A percentile compares a stretch with the other conserved stretches of the same genome.
phyloP scores from a whole-genome alignment of 2,797 vertebrate species.

The Pangasius macronema region DNA sequence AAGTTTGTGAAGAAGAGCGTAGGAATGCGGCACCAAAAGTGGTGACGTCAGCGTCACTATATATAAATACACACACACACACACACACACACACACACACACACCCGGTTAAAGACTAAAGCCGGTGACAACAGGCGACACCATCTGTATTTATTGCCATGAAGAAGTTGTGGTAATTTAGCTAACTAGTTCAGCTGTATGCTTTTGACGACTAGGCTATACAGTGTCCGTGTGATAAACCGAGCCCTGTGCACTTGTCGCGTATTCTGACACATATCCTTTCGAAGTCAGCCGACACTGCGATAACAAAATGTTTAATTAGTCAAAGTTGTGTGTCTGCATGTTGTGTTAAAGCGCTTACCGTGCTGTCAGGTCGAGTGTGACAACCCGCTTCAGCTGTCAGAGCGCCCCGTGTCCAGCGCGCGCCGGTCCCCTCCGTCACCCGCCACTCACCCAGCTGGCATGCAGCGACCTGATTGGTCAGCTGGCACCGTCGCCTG shows the following conservation, averaged over 20 bases:
- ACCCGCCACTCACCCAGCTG: background rate
- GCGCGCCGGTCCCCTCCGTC: background rate
- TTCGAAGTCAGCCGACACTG: background rate
- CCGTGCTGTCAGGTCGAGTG: background rate
- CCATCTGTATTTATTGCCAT: too few species aligned
- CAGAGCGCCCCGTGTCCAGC: background rate
- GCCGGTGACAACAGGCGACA: background rate
- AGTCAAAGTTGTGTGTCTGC: background rate
- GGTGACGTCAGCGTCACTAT: constrained; percentile 68
- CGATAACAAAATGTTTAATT: background rate
- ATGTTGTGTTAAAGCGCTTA: constrained; percentile 11
- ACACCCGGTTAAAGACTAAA: background rate
- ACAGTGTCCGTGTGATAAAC: background rate
- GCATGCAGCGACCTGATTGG: constrained; percentile 3
- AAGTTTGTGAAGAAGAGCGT: background rate
- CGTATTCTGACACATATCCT: background rate
- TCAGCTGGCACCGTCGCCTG: constrained; percentile 7
- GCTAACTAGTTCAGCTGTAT: too few species aligned
- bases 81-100: background rate
- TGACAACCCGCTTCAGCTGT: background rate
- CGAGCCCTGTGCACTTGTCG: background rate
- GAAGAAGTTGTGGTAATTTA: background rate
- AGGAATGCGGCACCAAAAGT: constrained; percentile 34
- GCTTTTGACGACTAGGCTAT: background rate
- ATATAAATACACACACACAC: constrained; percentile 52